Percentiles rank a stretch among this genome's conserved stretches.
phyloP scores from a whole-genome alignment of 2,797 vertebrate species.

The Chelon auratus region DNA sequence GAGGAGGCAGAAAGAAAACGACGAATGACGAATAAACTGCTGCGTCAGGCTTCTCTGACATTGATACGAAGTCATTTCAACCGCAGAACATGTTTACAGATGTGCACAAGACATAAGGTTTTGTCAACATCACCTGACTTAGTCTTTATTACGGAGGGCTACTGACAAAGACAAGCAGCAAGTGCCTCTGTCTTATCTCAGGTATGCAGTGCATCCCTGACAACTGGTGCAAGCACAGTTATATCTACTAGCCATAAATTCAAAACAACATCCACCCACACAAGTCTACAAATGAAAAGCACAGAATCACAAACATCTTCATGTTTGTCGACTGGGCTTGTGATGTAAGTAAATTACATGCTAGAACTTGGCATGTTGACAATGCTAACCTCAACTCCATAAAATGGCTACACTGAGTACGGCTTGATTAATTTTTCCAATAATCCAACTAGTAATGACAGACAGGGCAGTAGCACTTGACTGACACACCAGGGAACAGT shows the following conservation, averaged over 20 bases:
- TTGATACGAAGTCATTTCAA: constrained; percentile 11
- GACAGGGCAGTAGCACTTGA: constrained; percentile 15
- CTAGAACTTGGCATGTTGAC: constrained; percentile 14
- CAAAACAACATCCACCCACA: constrained; percentile 46
- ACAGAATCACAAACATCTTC: constrained; percentile 15
- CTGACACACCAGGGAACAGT: constrained; percentile 5
- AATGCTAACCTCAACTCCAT: constrained; percentile 16
- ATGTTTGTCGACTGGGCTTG: background rate
- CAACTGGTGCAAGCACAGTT: constrained; percentile 20
- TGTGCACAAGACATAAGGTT: background rate
- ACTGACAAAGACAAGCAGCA: too few relatives aligned
- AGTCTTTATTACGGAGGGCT: too few relatives aligned
- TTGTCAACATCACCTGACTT: constrained; percentile 7
- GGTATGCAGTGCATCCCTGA: constrained; percentile 43
- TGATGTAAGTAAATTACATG: constrained; percentile 1
- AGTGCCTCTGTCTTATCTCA: constrained; percentile 50
- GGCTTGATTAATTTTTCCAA: background rate
- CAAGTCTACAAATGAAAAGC: constrained; percentile 25
- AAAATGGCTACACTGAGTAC: constrained; percentile 36
- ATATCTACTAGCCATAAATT: constrained; percentile 25
- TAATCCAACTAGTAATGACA: constrained; percentile 11
- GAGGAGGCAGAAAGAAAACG: background rate
- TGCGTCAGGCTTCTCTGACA: background rate
- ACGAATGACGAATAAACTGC: background rate
- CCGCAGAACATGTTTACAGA: constrained; percentile 24